A percentile compares a stretch with the other conserved stretches of the same genome.
These are phyloP conservation scores for Girardinus metallicus DNA, from an alignment of 2,797 vertebrate genomes.

Conservation along the genomic window DNA sequence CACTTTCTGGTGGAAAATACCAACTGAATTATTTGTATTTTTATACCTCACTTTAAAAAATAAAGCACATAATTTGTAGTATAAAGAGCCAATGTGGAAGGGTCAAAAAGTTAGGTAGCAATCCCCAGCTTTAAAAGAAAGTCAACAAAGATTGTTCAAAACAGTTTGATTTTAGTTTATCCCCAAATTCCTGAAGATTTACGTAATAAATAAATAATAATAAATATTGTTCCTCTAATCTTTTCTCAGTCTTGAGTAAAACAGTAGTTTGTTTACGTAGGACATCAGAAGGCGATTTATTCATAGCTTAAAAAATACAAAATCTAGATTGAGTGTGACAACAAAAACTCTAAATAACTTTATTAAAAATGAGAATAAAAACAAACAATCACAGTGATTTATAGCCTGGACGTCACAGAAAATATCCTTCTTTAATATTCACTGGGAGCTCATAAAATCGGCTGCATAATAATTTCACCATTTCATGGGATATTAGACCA, in stretches of 20 bases:
- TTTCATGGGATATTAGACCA: conserved; percentile 99
- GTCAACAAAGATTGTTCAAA: neutral
- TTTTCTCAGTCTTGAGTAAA: neutral
- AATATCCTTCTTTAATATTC: conserved; percentile 86
- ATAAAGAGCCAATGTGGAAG: neutral
- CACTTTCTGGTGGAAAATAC: neutral
- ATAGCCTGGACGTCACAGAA: conserved; percentile 59
- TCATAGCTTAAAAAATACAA: neutral
- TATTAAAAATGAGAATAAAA: conserved; percentile 64
- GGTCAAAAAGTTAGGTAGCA: neutral
- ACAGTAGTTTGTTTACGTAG: neutral
- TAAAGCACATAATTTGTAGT: neutral
- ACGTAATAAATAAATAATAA: too few relatives aligned
- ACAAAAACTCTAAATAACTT: conserved; percentile 33
- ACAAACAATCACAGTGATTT: conserved; percentile 73
- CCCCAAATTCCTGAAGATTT: neutral
- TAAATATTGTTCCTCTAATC: neutral
- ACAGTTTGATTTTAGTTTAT: neutral
- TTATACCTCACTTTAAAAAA: neutral
- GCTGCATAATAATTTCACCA: conserved; percentile 94
- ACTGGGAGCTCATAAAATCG: conserved; percentile 87
- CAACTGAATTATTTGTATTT: neutral
- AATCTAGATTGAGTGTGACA: conserved; percentile 9
- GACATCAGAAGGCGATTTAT: neutral
- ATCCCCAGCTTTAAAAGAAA: neutral